Evolutionary conservation across 2,888 invertebrate species (phyloP), one percentile per base, ranked within the genome.

Genomic region (Erannis defoliaria): DNA sequence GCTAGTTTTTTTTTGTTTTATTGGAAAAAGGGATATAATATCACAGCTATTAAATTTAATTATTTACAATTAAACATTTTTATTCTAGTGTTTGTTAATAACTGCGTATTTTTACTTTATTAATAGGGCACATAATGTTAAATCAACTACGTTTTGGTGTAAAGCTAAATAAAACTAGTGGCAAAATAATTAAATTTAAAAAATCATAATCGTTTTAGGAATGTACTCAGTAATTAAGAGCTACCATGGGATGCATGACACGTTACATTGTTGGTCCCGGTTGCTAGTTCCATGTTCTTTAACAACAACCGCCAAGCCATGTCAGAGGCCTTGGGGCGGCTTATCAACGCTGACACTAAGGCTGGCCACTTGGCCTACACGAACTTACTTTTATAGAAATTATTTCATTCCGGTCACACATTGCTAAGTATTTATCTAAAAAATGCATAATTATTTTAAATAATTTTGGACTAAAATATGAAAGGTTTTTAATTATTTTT

Each of bases 111-210:
- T 65, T 74, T 54, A 49, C 31, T 68, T 75, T 71, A 74, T 73
- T 74, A 77, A 49, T 79, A 82, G 82, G 84, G 81, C 81, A 85
- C 82, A 74, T 74, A 3, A 55, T 67, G 64, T 62, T 81, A 81
- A 79, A 80, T 77, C 71, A 78, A 79, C 88, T 86, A 88, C 76
- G 87, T 89, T 92, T 92, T 92, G 92, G 92, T 90, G 89, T 90
- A 90, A 88, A 90, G 92, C 92, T 92, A 91, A 82, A 71, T 75
- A 81, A 77, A 84, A 73, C 89, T 91, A 91, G 86, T 91, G 91
- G 91, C 90, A 91, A 88, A 82, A 84, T 79, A 70, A 67, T 74
- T 72, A 72, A 79, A 66, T 70, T 71, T 72, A 77, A 60, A 67
- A 68, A 70, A 70, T 64, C 67, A 66, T 46, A n/a, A n/a, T n/a